phyloP scores from a whole-genome alignment of 2,113 vertebrate genomes.

The Alectura lathami region DNA sequence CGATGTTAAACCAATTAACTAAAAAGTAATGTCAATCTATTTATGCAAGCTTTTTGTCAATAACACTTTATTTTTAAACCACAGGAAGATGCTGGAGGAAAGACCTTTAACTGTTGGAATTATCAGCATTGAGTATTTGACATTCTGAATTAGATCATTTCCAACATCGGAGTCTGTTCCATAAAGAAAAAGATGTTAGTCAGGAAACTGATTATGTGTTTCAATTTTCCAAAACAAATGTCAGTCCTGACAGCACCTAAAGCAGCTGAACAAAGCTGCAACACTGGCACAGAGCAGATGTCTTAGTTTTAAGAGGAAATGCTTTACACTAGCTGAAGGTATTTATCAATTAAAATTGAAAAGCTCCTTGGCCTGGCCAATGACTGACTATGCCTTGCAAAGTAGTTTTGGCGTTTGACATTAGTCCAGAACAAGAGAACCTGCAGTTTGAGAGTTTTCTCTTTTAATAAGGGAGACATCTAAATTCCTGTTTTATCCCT shows the following conservation, averaged over 20 bases:
- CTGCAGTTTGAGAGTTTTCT: neutral
- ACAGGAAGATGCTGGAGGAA: neutral
- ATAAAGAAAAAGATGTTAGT: neutral
- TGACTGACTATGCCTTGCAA: neutral
- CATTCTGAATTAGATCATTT: neutral
- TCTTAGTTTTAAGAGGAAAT: neutral
- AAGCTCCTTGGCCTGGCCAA: neutral
- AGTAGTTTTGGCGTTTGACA: neutral
- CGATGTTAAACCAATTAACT: neutral
- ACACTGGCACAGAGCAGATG: neutral
- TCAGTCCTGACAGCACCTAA: neutral
- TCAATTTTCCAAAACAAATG: constrained; percentile 3
- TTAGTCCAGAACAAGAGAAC: neutral
- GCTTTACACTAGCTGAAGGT: neutral
- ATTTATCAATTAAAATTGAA: neutral
- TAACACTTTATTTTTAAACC: neutral
- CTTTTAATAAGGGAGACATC: neutral
- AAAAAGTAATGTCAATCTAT: neutral
- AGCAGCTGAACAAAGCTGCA: neutral
- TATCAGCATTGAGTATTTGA: neutral
- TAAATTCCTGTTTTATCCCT: neutral
- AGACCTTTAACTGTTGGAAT: constrained; percentile 1
- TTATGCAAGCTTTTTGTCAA: constrained; percentile 15
- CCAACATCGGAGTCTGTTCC: neutral
- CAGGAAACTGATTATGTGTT: neutral